Evolutionary conservation across 2,888 invertebrate genomes (phyloP).

Genomic region (Hyppa rectilinea): DNA sequence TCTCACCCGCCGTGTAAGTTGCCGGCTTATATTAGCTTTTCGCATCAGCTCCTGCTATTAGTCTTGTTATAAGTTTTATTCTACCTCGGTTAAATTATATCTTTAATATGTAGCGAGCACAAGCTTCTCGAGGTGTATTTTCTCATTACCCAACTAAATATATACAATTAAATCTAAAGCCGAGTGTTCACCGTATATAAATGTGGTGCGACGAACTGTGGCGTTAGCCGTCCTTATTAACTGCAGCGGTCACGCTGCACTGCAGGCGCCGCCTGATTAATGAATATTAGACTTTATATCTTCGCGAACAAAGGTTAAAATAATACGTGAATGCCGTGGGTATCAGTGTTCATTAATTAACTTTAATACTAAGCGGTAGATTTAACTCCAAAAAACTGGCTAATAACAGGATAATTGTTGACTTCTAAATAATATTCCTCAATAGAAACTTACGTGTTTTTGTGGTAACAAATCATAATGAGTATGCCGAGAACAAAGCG

Average conservation of each 20-base stretch:
- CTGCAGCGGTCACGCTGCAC: slow-evolving; percentile 67
- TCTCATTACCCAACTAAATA: slow-evolving; percentile 60
- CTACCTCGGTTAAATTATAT: slow-evolving; percentile 55
- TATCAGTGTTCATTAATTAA: slow-evolving; percentile 47
- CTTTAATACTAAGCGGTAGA: slow-evolving; percentile 38
- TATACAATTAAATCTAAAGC: slow-evolving; percentile 63
- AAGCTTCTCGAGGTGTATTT: slow-evolving; percentile 46
- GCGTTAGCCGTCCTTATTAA: slow-evolving; percentile 67
- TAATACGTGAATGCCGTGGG: slow-evolving; percentile 8
- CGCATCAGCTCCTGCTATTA: slow-evolving; percentile 64
- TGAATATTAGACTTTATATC: slow-evolving; percentile 58
- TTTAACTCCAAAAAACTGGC: slow-evolving; percentile 31
- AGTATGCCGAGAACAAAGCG: slow-evolving; percentile 41
- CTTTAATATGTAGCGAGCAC: slow-evolving; percentile 48
- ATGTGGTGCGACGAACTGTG: slow-evolving; percentile 66
- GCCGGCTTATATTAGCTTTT: slow-evolving; percentile 67
- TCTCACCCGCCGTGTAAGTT: slow-evolving; percentile 64
- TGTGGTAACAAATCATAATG: slow-evolving; percentile 23
- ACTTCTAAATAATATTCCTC: background rate
- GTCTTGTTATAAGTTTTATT: slow-evolving; percentile 65
- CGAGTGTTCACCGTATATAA: slow-evolving; percentile 52
- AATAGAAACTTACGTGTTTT: background rate
- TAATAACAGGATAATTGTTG: slow-evolving; percentile 17
- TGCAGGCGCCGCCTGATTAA: slow-evolving; percentile 63
- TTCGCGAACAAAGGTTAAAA: slow-evolving; percentile 41